Base-by-base conservation (phyloP, 2,113 vertebrate genomes). In the Octodon degus region DNA sequence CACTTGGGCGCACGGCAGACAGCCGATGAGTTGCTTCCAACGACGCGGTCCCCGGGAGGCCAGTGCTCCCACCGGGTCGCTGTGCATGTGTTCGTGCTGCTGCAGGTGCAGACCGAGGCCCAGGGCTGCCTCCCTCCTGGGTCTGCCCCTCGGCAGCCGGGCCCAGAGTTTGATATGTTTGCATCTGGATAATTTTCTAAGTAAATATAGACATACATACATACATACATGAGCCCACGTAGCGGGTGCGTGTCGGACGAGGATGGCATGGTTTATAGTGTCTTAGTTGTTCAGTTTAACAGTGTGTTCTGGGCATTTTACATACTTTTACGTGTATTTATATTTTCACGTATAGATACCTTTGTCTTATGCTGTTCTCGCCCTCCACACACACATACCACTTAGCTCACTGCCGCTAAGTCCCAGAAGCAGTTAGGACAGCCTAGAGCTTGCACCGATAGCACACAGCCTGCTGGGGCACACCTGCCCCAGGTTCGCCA, bases 271-370 rank as follows among this genome's bases (percentile, higher is more conserved):
- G 86, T 37, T 81, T 93, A 55, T n/a, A 50, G 19, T 34, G 50
- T 60, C 80, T 92, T 76, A 27, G 89, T 47, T 85, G 90, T 96
- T 89, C 68, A 85, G 86, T 34, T 43, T 89, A 80, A 27, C 6
- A 2, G 19, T 65, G 83, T 72, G 43, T 90, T 86, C 25, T 67
- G 27, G 32, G 40, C 14, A 85, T 74, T 89, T 93, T 91, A 67
- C 72, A 58, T 79, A 10, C 79, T 90, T 93, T 47, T 65, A 1
- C 68, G 32, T 83, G 14, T 53, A 5, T 55, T 5, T 80, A 2
- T 72, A 68, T 68, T 60, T 83, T 27, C 37, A n/a, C 34, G 68
- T 72, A n/a, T 67, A 50, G 76, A 37, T 30, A 62, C 34, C 32
- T 79, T 47, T 89, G 58, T 37, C 67, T 27, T 76, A 82, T 68